Evolutionary conservation across 2,113 vertebrate genomes (phyloP), one percentile per base, ranked within the genome.

Genomic region (Epinephelus fuscoguttatus): DNA sequence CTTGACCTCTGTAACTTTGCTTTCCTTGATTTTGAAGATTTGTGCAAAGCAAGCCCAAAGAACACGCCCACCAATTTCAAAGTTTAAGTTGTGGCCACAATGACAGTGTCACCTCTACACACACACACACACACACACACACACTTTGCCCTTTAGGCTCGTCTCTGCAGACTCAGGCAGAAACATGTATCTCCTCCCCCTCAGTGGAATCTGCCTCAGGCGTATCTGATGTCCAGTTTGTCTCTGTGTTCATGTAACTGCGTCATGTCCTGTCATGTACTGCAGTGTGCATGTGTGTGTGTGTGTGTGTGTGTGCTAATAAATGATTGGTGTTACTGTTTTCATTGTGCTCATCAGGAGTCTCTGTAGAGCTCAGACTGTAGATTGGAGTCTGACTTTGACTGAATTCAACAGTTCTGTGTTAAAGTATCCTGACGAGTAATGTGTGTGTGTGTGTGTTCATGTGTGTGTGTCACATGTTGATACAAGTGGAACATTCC

Each of bases 91-190:
- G 33, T 37, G 33, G 33, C 33, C 33, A 37, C 33, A 37, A 37
- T 37, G 33, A 4, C 4, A 6, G 9, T 4, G 55, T 56, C 17
- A 67, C 10, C 42, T 27, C 17, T 15, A 25, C 14, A 42, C 19
- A 40, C 30, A 70, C 37, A 23, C 42, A 49, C 33, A 40, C 18
- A 13, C 3, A 52, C 19, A 56, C 37, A 33, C 49, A 45, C 69
- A 72, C 42, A n/a, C 77, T 66, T 61, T 86, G 47, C 18, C 60
- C 81, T 91, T 85, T 55, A 71, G 69, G 23, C 63, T 70, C 18
- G 3, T 61, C 59, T 66, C 37, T 80, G 66, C 59, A 66, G 61
- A 69, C 53, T 68, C 57, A 72, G 52, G 64, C 75, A 67, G 70
- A 88, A 78, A 81, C 60, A 50, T 52, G 30, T 19, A 45, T 21